A percentile compares a stretch with the other conserved stretches of the same genome.
phyloP scores from a whole-genome alignment of 2,113 vertebrate genomes.

The Lagopus leucura region DNA sequence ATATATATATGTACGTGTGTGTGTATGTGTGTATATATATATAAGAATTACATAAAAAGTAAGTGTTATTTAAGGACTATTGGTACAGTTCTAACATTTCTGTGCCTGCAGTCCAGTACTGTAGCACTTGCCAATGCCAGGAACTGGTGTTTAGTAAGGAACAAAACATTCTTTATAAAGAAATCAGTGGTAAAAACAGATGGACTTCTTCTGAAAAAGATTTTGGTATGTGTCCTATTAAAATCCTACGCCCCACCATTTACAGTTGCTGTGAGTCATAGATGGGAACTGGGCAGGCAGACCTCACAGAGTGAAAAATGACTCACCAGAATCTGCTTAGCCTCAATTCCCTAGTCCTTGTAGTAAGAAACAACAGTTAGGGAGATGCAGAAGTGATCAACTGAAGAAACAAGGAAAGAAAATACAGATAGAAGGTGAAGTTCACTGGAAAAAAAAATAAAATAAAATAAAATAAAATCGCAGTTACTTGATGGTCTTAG shows the following conservation, averaged over 20 bases:
- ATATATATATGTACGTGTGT: too few species aligned
- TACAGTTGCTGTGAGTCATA: constrained; percentile 39
- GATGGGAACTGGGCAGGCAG: not conserved
- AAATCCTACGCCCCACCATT: constrained; percentile 11
- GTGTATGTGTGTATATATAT: too few species aligned
- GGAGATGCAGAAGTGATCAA: not conserved
- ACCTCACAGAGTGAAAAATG: constrained; percentile 24
- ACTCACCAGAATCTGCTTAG: constrained; percentile 19
- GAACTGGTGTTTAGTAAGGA: constrained; percentile 14
- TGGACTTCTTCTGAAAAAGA: constrained; percentile 10
- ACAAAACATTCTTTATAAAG: constrained; percentile 5
- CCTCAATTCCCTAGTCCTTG: not conserved
- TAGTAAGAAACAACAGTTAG: not conserved
- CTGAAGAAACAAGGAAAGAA: not conserved
- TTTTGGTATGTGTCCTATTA: not conserved
- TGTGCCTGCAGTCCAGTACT: not conserved
- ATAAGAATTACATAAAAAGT: not conserved
- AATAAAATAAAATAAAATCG: not conserved
- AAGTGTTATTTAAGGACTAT: not conserved
- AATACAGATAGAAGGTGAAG: not conserved
- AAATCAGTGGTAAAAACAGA: constrained; percentile 12
- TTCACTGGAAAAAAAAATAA: not conserved
- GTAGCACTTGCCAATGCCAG: not conserved
- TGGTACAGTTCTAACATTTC: not conserved
- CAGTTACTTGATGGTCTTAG: not conserved